Base-by-base conservation (phyloP, 1,140 invertebrate genomes). In the Tetramorium parvispinum region DNA sequence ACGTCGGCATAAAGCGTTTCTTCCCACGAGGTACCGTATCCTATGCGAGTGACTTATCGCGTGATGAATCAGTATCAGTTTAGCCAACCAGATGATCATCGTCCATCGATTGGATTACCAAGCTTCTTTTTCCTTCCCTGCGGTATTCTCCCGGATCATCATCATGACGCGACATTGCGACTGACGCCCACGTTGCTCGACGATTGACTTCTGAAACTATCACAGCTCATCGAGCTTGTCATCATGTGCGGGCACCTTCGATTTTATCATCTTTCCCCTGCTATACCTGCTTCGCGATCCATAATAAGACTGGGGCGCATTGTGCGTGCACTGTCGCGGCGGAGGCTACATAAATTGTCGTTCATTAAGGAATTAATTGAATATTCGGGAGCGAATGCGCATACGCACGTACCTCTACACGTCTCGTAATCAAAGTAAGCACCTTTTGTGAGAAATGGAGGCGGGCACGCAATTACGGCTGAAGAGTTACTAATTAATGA, bases 161-260 rank as follows among this genome's bases (percentile, higher is more conserved):
- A 43, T 63, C 59, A 32, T 32, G 77, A 81, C 21, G 32, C 13
- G 27, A 71, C 68, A 59, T 27, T 46, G 65, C 51, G 51, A 16
- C 32, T 51, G 18, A 57, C 79, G 66, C 66, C 79, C 66, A 82
- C 79, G 79, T 68, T 16, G 24, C 13, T 51, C 53, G 68, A 73
- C 43, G 40, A 83, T 83, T 83, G 79, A 83, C 53, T 73, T 59
- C 8, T 83, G 68, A 73, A 73, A 73, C 43, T 46, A n/a, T 73
- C 27, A 59, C 65, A 24, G 79, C 13, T 82, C 37, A 83, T 24
- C 40, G 51, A 59, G 66, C 65, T 82, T 51, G 10, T 24, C 27
- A 24, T 57, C 51, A 82, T 49, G n/a, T 27, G 24, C 51, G 51
- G 68, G 5, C 10, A 63, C 5, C 4, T 82, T 46, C 32, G 63